These are phyloP conservation scores for Neodiprion pinetum DNA, from an alignment of 1,140 invertebrate genomes.

Conservation along the genomic window DNA sequence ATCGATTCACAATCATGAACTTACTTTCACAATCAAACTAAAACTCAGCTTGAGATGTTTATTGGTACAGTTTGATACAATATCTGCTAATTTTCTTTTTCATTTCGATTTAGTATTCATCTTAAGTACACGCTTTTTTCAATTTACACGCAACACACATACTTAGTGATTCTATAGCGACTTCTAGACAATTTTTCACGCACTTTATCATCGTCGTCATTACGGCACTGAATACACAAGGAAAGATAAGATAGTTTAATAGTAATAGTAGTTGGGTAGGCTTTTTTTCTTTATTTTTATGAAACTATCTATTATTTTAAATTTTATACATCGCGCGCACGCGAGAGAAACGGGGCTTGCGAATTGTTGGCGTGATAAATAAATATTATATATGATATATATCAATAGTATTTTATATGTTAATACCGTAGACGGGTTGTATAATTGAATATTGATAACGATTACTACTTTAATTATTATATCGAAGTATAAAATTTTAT, in stretches of 20 bases:
- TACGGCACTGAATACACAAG: too few species aligned
- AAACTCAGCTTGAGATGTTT: too few species aligned
- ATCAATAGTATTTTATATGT: slow-evolving; percentile 39
- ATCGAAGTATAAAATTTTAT: too few species aligned
- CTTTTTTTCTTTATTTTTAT: slow-evolving; percentile 38
- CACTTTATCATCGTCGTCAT: too few species aligned
- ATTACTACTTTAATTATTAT: too few species aligned
- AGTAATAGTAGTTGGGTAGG: slow-evolving; percentile 9
- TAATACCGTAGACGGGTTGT: slow-evolving; percentile 23
- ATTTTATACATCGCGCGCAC: slow-evolving; percentile 34
- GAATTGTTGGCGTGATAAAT: slow-evolving; percentile 32
- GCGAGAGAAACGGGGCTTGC: slow-evolving; percentile 26
- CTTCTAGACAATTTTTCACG: background rate
- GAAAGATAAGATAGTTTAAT: slow-evolving; percentile 13
- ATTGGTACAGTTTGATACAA: background rate
- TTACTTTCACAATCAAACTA: too few species aligned
- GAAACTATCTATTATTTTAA: slow-evolving; percentile 32
- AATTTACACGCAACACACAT: background rate
- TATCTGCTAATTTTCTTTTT: slow-evolving; percentile 16
- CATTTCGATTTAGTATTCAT: slow-evolving; percentile 29
- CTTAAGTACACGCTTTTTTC: background rate
- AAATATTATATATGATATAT: too few species aligned
- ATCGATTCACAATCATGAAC: too few species aligned
- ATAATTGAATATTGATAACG: too few species aligned
- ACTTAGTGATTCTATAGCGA: slow-evolving; percentile 7